phyloP scores from a whole-genome alignment of 2,113 vertebrate species.

The Columba livia region DNA sequence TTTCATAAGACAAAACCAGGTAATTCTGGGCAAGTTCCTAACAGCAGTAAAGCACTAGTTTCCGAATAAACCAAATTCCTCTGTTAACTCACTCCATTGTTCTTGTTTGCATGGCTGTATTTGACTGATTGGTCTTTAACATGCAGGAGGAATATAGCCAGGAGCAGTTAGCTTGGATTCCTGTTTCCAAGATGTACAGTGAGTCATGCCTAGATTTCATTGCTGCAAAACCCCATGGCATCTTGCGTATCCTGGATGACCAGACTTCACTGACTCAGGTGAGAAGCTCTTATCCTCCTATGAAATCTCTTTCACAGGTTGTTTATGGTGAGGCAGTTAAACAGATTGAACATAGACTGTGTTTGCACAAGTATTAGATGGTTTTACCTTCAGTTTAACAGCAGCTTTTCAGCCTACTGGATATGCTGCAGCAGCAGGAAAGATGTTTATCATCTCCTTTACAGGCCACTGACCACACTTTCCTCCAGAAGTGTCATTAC shows the following conservation, averaged over 20 bases:
- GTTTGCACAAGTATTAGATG: neutral
- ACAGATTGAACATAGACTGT: neutral
- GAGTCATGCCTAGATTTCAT: slow-evolving; percentile 86
- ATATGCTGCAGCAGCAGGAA: neutral
- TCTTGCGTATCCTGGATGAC: slow-evolving; percentile 87
- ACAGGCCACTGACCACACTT: slow-evolving; percentile 94
- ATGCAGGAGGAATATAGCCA: slow-evolving; percentile 84
- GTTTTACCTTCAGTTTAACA: neutral
- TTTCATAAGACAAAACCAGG: neutral
- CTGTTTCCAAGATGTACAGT: slow-evolving; percentile 67
- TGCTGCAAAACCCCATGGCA: slow-evolving; percentile 82
- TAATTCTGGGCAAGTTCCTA: neutral
- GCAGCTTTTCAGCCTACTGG: neutral
- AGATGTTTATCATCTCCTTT: neutral
- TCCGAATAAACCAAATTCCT: neutral
- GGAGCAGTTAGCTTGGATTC: slow-evolving; percentile 84
- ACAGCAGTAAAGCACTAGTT: neutral
- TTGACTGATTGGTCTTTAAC: neutral
- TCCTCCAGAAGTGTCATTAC: slow-evolving; percentile 95
- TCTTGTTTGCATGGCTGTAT: neutral
- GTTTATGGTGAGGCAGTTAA: neutral
- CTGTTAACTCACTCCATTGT: neutral
- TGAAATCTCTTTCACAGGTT: neutral
- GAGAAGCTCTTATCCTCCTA: neutral
- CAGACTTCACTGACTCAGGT: slow-evolving; percentile 90